A percentile compares a stretch with the other conserved stretches of the same genome.
Conservation (phyloP, 2,113 vertebrate species). For the Oxyura jamaicensis region DNA sequence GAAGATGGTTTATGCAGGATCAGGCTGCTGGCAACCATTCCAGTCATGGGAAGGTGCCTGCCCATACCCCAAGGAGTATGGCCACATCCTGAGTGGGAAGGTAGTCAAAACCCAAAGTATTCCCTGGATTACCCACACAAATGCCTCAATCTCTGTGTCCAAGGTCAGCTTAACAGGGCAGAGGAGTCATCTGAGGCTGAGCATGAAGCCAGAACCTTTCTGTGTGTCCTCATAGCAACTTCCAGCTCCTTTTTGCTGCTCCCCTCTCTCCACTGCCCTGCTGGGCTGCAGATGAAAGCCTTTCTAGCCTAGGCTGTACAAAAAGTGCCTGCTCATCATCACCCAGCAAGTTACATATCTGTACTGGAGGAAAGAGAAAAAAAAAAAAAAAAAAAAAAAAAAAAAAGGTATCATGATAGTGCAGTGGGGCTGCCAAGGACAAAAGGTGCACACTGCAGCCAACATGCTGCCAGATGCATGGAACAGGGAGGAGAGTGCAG, state of each 20-base stretch:
- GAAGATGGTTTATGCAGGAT: neutral
- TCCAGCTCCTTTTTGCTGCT: neutral
- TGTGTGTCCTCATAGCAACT: neutral
- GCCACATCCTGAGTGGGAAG: constrained; percentile 36
- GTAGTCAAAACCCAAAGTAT: neutral
- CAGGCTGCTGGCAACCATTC: neutral
- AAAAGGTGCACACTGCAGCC: neutral
- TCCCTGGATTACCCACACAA: constrained; percentile 4
- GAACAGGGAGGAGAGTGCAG: neutral
- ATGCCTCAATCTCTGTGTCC: neutral
- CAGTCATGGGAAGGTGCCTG: neutral
- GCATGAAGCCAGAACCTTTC: neutral
- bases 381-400: neutral
- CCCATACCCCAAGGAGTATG: neutral
- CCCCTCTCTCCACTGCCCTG: neutral
- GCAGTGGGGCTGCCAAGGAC: neutral
- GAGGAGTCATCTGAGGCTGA: neutral
- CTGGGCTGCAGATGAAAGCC: neutral
- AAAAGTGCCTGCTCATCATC: neutral
- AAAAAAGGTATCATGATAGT: neutral
- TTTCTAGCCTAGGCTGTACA: neutral
- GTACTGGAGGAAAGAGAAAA: neutral
- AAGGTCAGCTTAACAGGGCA: neutral
- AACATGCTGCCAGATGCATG: too few species aligned
- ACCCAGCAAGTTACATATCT: neutral